Percentiles rank a stretch among this genome's conserved stretches.
phyloP scores from a whole-genome alignment of 64 coral and sea anemone genomes.

The Trachythela sp. region DNA sequence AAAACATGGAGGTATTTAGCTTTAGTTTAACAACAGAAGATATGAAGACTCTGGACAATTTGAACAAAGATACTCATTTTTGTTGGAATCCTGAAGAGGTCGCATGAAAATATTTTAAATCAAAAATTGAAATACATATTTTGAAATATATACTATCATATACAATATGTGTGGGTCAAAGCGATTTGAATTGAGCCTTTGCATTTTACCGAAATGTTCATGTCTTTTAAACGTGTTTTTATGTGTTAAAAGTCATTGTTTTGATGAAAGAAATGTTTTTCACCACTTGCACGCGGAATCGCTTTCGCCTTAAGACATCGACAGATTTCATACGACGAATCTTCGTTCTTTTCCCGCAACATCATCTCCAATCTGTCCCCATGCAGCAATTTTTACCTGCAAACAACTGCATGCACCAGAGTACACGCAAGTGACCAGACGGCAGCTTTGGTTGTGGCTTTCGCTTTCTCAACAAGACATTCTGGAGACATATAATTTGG shows the following conservation, averaged over 20 bases:
- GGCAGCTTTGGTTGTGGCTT: conserved; percentile 35
- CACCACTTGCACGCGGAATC: too few relatives aligned
- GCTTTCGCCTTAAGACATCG: not conserved
- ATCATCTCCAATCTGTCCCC: not conserved
- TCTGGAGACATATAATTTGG: conserved; percentile 45
- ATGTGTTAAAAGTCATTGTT: too few relatives aligned
- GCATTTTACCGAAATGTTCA: too few relatives aligned
- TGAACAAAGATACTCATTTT: conserved; percentile 51
- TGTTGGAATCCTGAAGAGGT: conserved; percentile 69
- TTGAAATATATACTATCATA: too few relatives aligned
- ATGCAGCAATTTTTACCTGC: conserved; percentile 24
- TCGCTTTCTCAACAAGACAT: conserved; percentile 30
- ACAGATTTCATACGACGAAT: not conserved
- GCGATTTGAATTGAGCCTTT: too few relatives aligned
- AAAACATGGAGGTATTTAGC: conserved; percentile 57
- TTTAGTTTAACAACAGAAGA: conserved; percentile 57
- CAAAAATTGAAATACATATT: too few relatives aligned
- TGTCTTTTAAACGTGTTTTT: too few relatives aligned
- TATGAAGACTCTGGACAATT: conserved; percentile 42
- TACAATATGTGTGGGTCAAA: too few relatives aligned
- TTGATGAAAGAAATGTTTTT: too few relatives aligned
- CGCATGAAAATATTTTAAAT: not conserved
- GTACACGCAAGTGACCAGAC: conserved; percentile 38
- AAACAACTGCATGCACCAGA: conserved; percentile 28
- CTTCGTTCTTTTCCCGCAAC: too few relatives aligned